Conservation (phyloP, 2,888 invertebrate genomes). For the Polylopha cassiicola region DNA sequence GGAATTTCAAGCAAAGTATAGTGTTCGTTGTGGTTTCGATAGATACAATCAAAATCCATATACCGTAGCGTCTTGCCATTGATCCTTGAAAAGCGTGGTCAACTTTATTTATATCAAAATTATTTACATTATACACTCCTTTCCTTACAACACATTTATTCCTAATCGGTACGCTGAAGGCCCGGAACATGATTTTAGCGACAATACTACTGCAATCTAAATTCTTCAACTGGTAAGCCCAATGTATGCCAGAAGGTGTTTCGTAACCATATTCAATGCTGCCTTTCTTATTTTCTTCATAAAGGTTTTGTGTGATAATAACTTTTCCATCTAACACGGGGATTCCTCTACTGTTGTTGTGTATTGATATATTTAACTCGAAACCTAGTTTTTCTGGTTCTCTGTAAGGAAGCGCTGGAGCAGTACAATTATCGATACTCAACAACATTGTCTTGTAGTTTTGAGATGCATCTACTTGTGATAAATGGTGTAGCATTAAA, state of each 20-base stretch:
- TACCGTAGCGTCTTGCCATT: conserved; percentile 4
- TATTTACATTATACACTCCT: not conserved
- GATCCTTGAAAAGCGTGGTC: conserved; percentile 2
- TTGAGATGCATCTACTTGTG: no score
- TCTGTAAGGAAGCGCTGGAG: not conserved
- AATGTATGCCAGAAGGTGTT: not conserved
- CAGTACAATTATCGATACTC: no score
- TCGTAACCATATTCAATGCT: not conserved
- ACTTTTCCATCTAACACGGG: not conserved
- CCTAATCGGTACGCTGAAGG: not conserved
- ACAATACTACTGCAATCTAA: not conserved
- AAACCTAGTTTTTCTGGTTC: no score
- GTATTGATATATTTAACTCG: not conserved
- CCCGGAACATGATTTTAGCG: not conserved
- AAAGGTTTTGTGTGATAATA: not conserved
- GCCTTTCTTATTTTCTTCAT: not conserved
- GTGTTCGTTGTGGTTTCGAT: not conserved
- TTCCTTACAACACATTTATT: conserved; percentile 1
- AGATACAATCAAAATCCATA: not conserved
- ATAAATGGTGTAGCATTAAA: no score
- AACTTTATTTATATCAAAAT: not conserved
- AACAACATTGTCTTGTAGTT: no score
- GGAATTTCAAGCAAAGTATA: not conserved
- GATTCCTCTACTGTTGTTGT: not conserved
- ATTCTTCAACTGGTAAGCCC: not conserved